Evolutionary conservation across 2,113 vertebrate species (phyloP), one percentile per base, ranked within the genome.

Genomic region (Pheucticus melanocephalus): DNA sequence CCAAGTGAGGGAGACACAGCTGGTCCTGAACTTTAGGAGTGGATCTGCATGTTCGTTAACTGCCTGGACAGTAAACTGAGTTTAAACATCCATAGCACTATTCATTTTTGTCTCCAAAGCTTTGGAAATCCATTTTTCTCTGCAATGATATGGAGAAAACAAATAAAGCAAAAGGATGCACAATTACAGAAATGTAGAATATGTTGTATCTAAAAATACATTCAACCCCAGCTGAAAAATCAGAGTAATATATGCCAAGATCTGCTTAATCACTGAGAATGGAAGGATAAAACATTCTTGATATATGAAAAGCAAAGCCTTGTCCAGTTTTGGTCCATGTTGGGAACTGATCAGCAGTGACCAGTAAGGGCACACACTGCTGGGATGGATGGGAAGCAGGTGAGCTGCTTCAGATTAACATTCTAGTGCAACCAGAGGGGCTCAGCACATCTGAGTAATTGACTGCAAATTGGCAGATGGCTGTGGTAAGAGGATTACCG

Each of bases 391-490:
- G 78, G 65, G 48, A 57, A 77, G 64, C 68, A 84, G 84, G 54
- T 17, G 31, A 23, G 71, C 23, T 81, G 86, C 59, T 45, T 66
- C 48, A 64, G 56, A 79, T 60, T 48, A 76, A 87, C 21, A n/a
- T 87, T 60, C 72, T 92, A 18, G n/a, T n/a, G 77, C 33, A 47
- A 57, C 28, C 48, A 69, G 18, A 88, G 77, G 23, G 77, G 65
- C 91, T 95, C 91, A 86, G 80, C 65, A 13, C 25, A 13, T 31
- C 89, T 56, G 31, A 51, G 65, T 57, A 68, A 84, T 82, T 91
- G 70, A 30, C 86, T 92, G 89, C 82, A 79, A 71, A 81, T 45
- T 91, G 86, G 83, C 89, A 95, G 86, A 79, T 89, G 91, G 88
- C 89, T 87, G 51, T 44, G 72, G 77, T 63, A 65, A 91, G 70